Conservation (phyloP, 2,888 invertebrate species). For the Achlya flavicornis region DNA sequence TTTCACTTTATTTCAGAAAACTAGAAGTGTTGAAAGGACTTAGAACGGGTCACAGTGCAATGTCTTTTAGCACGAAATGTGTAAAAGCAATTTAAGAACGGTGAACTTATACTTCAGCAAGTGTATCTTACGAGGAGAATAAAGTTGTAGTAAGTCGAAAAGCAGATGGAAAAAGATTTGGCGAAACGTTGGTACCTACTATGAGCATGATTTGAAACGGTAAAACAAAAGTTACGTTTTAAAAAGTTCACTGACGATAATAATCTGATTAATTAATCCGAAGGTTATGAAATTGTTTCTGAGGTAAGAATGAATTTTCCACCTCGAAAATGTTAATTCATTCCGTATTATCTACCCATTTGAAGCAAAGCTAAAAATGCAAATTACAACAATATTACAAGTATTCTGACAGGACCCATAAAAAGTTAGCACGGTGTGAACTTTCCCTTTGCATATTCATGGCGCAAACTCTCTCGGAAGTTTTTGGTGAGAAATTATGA, state of each 20-base stretch:
- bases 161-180: not conserved
- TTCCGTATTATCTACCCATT: conserved; percentile 6
- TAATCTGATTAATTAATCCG: not conserved
- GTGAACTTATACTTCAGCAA: conserved; percentile 28
- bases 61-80: conserved; percentile 36
- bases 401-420: conserved; percentile 74
- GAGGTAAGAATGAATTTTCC: not conserved
- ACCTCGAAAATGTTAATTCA: not conserved
- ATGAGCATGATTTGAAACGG: not conserved
- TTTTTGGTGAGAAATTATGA: conserved; percentile 81
- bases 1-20: conserved; percentile 38
- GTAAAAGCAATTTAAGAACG: conserved; percentile 37
- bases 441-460: conserved; percentile 80
- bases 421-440: conserved; percentile 73
- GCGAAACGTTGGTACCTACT: not conserved
- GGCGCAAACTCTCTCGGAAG: conserved; percentile 74
- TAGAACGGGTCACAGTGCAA: conserved; percentile 33
- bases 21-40: conserved; percentile 33
- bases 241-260: not conserved
- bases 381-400: conserved; percentile 70
- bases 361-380: conserved; percentile 53
- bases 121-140: conserved; percentile 19
- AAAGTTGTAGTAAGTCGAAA: conserved; percentile 4
- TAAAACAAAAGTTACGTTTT: too few relatives aligned
- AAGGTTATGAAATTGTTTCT: not conserved